Conservation (phyloP, 2,797 vertebrate genomes). For the Sebastes itinus region DNA sequence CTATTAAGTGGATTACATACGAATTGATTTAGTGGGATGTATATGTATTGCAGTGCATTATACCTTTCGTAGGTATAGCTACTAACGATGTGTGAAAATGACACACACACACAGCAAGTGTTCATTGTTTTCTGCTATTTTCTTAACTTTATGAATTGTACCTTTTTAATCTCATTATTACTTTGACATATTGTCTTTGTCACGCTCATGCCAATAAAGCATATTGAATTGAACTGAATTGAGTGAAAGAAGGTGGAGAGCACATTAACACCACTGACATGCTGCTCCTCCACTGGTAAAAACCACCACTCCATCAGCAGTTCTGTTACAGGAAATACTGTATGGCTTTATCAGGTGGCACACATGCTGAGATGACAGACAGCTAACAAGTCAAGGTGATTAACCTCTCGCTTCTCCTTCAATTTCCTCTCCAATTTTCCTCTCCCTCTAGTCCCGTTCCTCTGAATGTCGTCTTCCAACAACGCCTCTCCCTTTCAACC, state of each 20-base stretch:
- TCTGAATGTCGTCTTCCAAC: slow-evolving; percentile 30
- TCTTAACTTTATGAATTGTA: not conserved
- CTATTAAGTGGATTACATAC: too few species aligned
- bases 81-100: too few species aligned
- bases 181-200: not conserved
- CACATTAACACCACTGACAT: slow-evolving; percentile 14
- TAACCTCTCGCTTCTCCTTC: slow-evolving; percentile 54
- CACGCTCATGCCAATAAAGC: accelerated
- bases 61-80: too few species aligned
- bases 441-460: slow-evolving; percentile 3
- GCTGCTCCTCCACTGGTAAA: not conserved
- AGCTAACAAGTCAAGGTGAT: slow-evolving; percentile 54
- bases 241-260: not conserved
- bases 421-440: slow-evolving; percentile 60
- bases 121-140: not conserved
- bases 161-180: not conserved
- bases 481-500: slow-evolving; percentile 18
- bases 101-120: not conserved
- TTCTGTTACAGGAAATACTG: slow-evolving; percentile 17
- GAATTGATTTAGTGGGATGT: too few species aligned
- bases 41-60: too few species aligned
- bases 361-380: slow-evolving; percentile 58
- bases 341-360: slow-evolving; percentile 53
- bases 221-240: not conserved
- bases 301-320: slow-evolving; percentile 11